These are phyloP conservation scores for Gibbula magus DNA, from an alignment of 2,888 invertebrate species.

Conservation along the genomic window DNA sequence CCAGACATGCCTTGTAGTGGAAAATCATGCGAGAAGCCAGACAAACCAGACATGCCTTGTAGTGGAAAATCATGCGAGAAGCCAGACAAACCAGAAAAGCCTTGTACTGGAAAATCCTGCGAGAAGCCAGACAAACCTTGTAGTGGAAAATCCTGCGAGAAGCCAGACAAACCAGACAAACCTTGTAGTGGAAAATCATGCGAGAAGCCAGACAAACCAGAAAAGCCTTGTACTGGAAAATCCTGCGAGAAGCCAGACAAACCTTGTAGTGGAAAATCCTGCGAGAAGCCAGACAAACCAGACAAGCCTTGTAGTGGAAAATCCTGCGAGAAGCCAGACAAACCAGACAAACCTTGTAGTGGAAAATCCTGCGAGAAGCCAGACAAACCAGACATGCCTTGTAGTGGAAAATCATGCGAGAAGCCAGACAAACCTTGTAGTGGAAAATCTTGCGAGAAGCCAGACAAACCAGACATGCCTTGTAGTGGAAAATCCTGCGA, in stretches of 20 bases:
- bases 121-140: neutral
- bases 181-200: neutral
- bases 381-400: constrained; percentile 4
- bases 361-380: neutral
- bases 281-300: neutral
- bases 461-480: neutral
- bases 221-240: neutral
- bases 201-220: neutral
- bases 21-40: neutral
- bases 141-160: neutral
- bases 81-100: neutral
- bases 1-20: neutral
- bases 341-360: constrained; percentile 2
- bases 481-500: neutral
- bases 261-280: neutral
- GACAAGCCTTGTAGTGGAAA: constrained; percentile 16
- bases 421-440: neutral
- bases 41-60: neutral
- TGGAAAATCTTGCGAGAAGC: neutral
- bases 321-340: neutral
- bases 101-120: neutral
- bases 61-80: neutral
- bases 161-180: neutral
- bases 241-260: neutral
- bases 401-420: neutral